Conservation (phyloP, 2,113 vertebrate genomes). For the Lepisosteus osseus region DNA sequence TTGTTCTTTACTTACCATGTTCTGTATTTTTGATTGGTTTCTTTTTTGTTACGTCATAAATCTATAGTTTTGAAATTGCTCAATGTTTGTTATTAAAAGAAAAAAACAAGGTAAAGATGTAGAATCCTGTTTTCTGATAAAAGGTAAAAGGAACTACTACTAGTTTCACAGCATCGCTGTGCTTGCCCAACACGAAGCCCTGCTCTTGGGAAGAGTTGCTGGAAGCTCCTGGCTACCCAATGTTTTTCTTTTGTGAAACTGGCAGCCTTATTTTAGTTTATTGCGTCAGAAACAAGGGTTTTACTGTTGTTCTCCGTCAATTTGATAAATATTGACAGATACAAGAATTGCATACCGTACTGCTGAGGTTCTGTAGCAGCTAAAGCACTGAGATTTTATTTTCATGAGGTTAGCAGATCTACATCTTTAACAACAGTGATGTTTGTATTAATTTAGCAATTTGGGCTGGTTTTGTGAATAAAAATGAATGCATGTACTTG, state of each 20-base stretch:
- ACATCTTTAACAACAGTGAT: slow-evolving; percentile 88
- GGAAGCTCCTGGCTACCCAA: slow-evolving; percentile 47
- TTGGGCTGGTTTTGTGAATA: slow-evolving; percentile 99
- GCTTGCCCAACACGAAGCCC: not conserved
- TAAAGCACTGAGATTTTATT: slow-evolving; percentile 63
- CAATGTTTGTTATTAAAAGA: slow-evolving; percentile 76
- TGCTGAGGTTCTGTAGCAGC: too few species aligned
- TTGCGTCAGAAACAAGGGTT: slow-evolving; percentile 56
- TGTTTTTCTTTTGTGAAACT: slow-evolving; percentile 46
- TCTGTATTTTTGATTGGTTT: slow-evolving; percentile 74
- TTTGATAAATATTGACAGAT: slow-evolving; percentile 8
- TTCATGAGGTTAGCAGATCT: slow-evolving; percentile 68
- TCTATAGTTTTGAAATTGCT: slow-evolving; percentile 63
- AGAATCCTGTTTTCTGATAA: slow-evolving; percentile 62
- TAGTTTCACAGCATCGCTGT: not conserved
- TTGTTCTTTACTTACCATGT: slow-evolving; percentile 81
- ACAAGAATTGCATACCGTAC: not conserved
- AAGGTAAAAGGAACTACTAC: slow-evolving; percentile 27
- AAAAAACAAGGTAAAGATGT: slow-evolving; percentile 67
- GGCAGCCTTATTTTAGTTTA: slow-evolving; percentile 53
- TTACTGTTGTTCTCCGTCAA: not conserved
- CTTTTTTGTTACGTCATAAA: slow-evolving; percentile 39
- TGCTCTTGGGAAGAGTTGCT: slow-evolving; percentile 37
- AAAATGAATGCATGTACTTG: slow-evolving; percentile 98
- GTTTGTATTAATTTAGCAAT: slow-evolving; percentile 98